Percentiles rank a stretch among this genome's conserved stretches.
Conservation (phyloP, 2,797 vertebrate species). For the Gymnoscopelus microlampas region DNA sequence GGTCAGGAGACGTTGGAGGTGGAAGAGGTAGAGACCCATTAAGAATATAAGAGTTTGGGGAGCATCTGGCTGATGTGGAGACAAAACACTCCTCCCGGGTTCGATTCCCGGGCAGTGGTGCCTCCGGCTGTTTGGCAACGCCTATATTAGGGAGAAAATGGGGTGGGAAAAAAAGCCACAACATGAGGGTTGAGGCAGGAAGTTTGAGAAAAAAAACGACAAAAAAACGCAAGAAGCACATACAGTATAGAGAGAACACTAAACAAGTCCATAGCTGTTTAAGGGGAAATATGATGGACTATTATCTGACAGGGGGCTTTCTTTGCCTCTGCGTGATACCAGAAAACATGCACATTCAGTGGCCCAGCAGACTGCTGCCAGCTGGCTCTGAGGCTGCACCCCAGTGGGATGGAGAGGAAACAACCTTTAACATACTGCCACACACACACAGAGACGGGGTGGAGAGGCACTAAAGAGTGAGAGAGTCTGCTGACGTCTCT, state of each 20-base stretch:
- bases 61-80: background rate
- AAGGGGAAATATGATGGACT: background rate
- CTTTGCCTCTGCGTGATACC: conserved; percentile 22
- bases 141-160: too few species aligned
- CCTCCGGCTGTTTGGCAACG: too few species aligned
- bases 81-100: background rate
- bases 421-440: background rate
- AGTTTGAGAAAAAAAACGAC: background rate
- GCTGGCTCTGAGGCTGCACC: conserved; percentile 27
- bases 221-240: background rate
- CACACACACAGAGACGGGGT: background rate
- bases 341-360: conserved; percentile 33
- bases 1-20: conserved; percentile 22
- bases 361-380: conserved; percentile 20
- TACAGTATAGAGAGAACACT: background rate
- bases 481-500: background rate
- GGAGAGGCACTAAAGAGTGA: background rate
- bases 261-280: conserved; percentile 2
- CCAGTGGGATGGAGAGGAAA: background rate
- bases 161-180: too few species aligned
- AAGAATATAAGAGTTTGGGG: conserved; percentile 8
- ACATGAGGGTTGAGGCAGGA: too few species aligned
- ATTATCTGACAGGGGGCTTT: conserved; percentile 26
- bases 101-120: too few species aligned
- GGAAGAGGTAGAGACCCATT: conserved; percentile 23